These are phyloP conservation scores for Calypte anna DNA, from an alignment of 2,113 vertebrate species.

Conservation along the genomic window DNA sequence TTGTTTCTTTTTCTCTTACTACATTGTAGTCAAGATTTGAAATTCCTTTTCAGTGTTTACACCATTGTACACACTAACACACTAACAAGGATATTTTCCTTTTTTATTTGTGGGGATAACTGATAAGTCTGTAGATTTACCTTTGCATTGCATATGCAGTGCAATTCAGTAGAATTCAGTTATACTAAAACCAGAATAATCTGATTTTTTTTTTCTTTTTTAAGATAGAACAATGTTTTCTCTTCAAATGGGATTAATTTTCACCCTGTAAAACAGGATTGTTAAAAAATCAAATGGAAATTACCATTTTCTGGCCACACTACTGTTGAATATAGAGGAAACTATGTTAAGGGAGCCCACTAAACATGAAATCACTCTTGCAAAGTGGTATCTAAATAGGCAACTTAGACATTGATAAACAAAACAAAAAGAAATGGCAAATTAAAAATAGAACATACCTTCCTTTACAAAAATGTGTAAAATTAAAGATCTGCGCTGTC, in stretches of 20 bases:
- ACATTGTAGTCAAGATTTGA: background rate
- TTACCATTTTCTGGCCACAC: background rate
- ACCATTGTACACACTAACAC: background rate
- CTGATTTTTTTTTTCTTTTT: background rate
- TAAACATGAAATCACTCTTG: background rate
- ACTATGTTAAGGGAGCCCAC: background rate
- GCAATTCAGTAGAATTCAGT: background rate
- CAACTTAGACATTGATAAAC: background rate
- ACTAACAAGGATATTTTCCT: background rate
- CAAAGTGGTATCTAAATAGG: background rate
- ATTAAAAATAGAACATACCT: slow-evolving; percentile 58
- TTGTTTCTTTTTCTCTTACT: background rate
- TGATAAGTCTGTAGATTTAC: background rate
- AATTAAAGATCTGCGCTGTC: background rate
- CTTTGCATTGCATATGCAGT: background rate
- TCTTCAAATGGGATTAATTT: background rate
- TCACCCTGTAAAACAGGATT: background rate
- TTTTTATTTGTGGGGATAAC: background rate
- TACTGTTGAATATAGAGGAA: background rate
- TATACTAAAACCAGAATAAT: background rate
- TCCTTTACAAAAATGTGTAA: background rate
- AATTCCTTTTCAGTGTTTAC: background rate
- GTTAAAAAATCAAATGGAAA: background rate
- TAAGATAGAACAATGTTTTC: background rate
- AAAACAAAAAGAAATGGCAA: background rate